phyloP scores from a whole-genome alignment of 2,113 vertebrate genomes.

The Ciconia stormi region DNA sequence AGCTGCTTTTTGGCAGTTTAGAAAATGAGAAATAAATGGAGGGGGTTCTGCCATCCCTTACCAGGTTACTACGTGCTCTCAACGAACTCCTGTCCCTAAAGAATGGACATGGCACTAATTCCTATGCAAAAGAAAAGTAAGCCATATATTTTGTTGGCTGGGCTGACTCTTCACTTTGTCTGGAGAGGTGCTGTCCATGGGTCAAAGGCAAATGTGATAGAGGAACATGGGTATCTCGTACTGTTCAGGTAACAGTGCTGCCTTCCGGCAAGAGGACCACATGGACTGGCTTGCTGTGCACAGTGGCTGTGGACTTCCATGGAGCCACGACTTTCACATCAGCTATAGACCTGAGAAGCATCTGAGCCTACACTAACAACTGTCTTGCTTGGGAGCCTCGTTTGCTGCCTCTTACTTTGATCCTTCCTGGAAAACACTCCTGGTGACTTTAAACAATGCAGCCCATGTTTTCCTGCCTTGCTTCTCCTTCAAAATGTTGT shows the following conservation, averaged over 20 bases:
- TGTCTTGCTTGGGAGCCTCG: background rate
- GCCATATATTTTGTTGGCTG: background rate
- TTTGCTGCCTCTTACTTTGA: background rate
- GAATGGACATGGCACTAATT: background rate
- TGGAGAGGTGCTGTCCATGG: background rate
- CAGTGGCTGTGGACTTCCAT: background rate
- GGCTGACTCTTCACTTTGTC: background rate
- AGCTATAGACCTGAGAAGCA: background rate
- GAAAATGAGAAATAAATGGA: conserved; percentile 22
- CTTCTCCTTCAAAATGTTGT: background rate
- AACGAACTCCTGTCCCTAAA: background rate
- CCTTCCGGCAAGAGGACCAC: background rate
- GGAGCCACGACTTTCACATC: background rate
- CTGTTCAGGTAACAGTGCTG: background rate
- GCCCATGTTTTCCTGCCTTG: background rate
- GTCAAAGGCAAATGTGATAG: background rate
- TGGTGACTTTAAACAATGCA: background rate
- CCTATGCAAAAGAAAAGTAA: background rate
- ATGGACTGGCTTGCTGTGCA: background rate
- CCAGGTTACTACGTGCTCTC: background rate
- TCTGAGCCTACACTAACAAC: background rate
- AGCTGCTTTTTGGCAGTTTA: background rate
- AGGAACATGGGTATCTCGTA: background rate
- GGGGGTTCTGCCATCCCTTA: background rate
- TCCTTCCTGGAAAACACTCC: background rate